Base-by-base conservation (phyloP, 1,140 invertebrate genomes). In the Parasteatoda tepidariorum region DNA sequence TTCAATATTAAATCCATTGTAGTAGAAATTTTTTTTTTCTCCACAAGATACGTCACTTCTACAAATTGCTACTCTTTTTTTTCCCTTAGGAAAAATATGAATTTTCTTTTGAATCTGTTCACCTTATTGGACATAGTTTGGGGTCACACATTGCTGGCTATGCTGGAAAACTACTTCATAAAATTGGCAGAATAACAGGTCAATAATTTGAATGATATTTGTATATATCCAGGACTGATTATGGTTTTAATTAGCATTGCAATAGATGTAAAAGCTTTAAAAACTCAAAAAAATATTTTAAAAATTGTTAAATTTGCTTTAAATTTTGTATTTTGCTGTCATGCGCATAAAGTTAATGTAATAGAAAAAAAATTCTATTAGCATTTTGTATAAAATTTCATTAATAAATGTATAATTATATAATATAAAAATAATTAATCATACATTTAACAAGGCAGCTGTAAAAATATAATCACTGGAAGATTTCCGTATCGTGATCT, bases 81-180 rank as follows among this genome's bases (percentile, higher is more conserved):
- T 18, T 61, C 22, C 22, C 22, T 61, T 61, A 6, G 6, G 22
- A 61, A 22, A 61, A 13, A 11, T 48, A 18, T 48, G 18, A 18
- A 48, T 48, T 59, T 22, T 59, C 0, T 59, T 15, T 59, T 59
- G 6, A 48, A 62, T 81, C 64, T 15, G 48, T 84, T 0, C 84
- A 84, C 22, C 54, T 84, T 24, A 33, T 81, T 11, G 84, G 95
- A 0, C 95, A 96, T 88, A 95, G 94, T 85, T 89, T 96, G 62
- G 95, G 95, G 0, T 93, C 94, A 0, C 95, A 96, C 87, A 94
- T 94, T 1, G 94, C 94, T 1, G 94, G 94, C 24, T 96, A 96
- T 86, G 94, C 94, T 0, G 94, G 94, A 1, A 92, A 94, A 89
- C 91, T 92, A 87, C 91, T 94, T 0, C 41, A 13, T 9, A 88